phyloP scores from a whole-genome alignment of 2,113 vertebrate species.

The Apodemus sylvaticus region DNA sequence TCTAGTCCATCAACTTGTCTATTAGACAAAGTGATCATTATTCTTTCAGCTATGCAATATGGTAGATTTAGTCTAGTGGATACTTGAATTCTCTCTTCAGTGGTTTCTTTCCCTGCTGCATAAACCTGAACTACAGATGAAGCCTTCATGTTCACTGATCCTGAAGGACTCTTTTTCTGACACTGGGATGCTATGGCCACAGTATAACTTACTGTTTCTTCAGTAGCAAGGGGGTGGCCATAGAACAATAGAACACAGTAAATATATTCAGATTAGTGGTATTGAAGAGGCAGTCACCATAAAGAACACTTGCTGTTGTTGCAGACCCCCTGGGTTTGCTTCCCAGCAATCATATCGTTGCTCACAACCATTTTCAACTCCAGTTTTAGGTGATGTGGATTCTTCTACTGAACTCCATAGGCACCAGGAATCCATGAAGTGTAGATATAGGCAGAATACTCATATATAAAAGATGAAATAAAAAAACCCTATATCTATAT shows the following conservation, averaged over 20 bases:
- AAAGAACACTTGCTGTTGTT: background rate
- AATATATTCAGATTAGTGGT: background rate
- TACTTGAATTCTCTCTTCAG: background rate
- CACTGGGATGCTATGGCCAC: background rate
- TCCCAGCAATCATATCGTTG: background rate
- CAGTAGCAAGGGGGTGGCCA: background rate
- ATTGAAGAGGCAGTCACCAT: background rate
- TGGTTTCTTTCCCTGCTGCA: background rate
- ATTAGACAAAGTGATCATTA: too few species aligned
- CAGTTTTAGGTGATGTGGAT: background rate
- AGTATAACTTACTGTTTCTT: background rate
- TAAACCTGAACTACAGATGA: background rate
- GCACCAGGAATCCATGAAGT: background rate
- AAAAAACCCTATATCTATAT: background rate
- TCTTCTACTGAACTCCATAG: background rate
- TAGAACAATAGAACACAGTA: background rate
- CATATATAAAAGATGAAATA: background rate
- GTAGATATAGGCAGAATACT: background rate
- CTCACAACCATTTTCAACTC: background rate
- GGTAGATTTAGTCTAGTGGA: slow-evolving; percentile 57
- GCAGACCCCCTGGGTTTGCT: background rate
- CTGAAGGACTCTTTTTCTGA: background rate
- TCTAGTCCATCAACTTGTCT: too few species aligned
- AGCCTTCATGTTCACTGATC: background rate
- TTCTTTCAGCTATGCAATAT: too few species aligned